Conservation (phyloP, 2,113 vertebrate species). For the Numida meleagris region DNA sequence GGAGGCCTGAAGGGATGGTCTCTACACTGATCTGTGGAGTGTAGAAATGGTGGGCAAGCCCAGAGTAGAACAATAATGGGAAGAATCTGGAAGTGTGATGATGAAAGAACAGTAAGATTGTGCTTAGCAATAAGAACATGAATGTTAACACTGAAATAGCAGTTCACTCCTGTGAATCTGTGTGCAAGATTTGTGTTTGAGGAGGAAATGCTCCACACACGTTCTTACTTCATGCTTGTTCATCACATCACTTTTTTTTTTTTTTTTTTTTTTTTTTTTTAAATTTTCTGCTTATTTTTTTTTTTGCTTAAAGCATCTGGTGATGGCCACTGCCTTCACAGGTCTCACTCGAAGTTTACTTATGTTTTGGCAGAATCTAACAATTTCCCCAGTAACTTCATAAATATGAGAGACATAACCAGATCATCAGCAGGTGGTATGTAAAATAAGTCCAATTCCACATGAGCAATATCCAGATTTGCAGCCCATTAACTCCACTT, state of each 20-base stretch:
- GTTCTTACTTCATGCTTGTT: neutral
- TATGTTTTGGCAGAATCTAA: neutral
- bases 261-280: neutral
- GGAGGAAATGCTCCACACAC: neutral
- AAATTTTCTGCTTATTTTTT: too few relatives aligned
- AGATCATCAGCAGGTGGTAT: neutral
- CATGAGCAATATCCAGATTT: neutral
- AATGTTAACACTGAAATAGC: neutral
- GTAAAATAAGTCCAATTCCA: neutral
- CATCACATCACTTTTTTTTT: neutral
- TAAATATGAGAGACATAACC: neutral
- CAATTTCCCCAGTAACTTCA: neutral
- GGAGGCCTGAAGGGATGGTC: neutral
- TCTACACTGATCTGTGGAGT: neutral
- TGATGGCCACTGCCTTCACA: neutral
- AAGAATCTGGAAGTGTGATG: neutral
- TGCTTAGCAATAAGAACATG: neutral
- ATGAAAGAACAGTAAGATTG: neutral
- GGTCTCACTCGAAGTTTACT: neutral
- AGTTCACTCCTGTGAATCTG: neutral
- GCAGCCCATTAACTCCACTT: fast-evolving
- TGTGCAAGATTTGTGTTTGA: neutral
- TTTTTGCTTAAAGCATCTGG: neutral
- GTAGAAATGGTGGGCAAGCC: neutral
- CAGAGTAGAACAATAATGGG: neutral